phyloP scores from a whole-genome alignment of 2,888 invertebrate genomes.

The Sminthurides aquaticus region DNA sequence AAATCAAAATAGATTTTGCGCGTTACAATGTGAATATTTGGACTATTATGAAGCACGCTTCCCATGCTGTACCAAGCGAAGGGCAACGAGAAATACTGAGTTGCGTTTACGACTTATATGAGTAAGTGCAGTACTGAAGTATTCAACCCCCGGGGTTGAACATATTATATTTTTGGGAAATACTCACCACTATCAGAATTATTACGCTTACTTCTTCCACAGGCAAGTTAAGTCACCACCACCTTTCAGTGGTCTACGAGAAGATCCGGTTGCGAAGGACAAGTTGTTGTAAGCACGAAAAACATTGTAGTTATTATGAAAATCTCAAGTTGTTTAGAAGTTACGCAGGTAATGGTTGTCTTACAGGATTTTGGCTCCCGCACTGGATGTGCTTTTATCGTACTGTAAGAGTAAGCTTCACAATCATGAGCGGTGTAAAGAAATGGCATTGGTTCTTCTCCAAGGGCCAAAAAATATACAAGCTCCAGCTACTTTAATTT shows the following conservation, averaged over 20 bases:
- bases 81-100: constrained; percentile 9
- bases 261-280: constrained; percentile 11
- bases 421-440: background rate
- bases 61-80: constrained; percentile 7
- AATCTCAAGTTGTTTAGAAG: no score
- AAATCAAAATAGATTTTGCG: constrained; percentile 11
- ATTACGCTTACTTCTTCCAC: no score
- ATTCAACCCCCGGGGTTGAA: no score
- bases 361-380: background rate
- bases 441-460: constrained; percentile 9
- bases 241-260: constrained; percentile 11
- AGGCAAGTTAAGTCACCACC: constrained; percentile 6
- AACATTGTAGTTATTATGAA: no score
- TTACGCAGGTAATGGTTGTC: no score
- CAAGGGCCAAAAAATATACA: constrained; percentile 11
- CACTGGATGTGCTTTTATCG: constrained; percentile 6
- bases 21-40: constrained; percentile 15
- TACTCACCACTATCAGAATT: no score
- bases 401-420: background rate
- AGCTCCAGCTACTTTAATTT: constrained; percentile 3
- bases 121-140: constrained; percentile 6
- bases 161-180: no score
- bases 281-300: constrained; percentile 3
- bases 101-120: constrained; percentile 4
- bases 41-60: constrained; percentile 7